phyloP scores from a whole-genome alignment of 2,888 invertebrate species.

The Drosophila meridionalis region DNA sequence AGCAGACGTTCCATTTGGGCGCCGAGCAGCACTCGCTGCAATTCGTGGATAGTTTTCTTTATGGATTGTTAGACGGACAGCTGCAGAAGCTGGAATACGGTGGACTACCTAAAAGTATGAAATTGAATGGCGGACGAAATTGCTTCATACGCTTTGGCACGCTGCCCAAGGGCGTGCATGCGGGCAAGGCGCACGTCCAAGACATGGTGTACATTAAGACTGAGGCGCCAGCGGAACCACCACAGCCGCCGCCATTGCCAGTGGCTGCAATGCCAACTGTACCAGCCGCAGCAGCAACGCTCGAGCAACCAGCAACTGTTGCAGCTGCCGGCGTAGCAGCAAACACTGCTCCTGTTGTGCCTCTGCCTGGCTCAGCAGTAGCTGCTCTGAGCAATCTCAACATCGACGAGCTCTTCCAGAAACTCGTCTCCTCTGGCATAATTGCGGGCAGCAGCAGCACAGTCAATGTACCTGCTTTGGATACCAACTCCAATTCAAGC shows the following conservation, averaged over 20 bases:
- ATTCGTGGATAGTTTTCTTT: slow-evolving; percentile 91
- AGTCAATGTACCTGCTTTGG: slow-evolving; percentile 26
- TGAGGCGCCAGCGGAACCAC: slow-evolving; percentile 72
- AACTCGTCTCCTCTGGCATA: slow-evolving; percentile 94
- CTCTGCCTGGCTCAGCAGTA: slow-evolving; percentile 62
- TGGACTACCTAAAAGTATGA: slow-evolving; percentile 92
- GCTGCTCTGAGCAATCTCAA: slow-evolving; percentile 86
- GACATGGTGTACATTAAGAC: slow-evolving; percentile 89
- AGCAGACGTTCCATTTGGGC: slow-evolving; percentile 91
- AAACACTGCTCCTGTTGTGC: slow-evolving; percentile 18
- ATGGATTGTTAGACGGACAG: slow-evolving; percentile 91
- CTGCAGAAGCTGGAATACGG: slow-evolving; percentile 93
- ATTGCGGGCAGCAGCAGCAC: slow-evolving; percentile 84
- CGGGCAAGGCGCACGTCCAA: slow-evolving; percentile 89
- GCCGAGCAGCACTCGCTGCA: slow-evolving; percentile 90
- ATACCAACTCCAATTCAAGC: slow-evolving; percentile 17
- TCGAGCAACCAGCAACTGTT: slow-evolving; percentile 42
- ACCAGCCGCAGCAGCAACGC: slow-evolving; percentile 9
- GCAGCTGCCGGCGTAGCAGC: slow-evolving; percentile 16
- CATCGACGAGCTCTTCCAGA: slow-evolving; percentile 93
- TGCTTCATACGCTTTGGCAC: slow-evolving; percentile 93
- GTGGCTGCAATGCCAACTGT: slow-evolving; percentile 13
- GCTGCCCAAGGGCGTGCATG: slow-evolving; percentile 90
- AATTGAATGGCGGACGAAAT: slow-evolving; percentile 89
- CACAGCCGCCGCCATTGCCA: slow-evolving; percentile 62